Evolutionary conservation across 2,888 invertebrate genomes (phyloP), one percentile per base, ranked within the genome.

Genomic region (Aphrophora alni): DNA sequence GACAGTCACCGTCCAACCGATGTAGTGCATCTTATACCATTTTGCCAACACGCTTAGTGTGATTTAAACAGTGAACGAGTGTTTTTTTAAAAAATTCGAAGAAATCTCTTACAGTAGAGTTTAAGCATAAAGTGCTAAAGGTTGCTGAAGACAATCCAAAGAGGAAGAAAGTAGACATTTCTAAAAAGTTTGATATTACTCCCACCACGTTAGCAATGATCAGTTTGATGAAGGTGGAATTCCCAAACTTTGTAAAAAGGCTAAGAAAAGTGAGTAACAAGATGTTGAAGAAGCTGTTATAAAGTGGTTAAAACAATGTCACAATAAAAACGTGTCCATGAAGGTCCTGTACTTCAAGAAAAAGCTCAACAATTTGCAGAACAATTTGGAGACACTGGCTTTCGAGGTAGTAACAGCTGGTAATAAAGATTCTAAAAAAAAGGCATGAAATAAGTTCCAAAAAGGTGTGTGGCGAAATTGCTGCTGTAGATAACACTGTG

Each of bases 401-500:
- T 44, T 44, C 14, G 17, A 44, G 2, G 2, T 3, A 44, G 44
- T 44, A 33, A 33, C 10, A 2, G 44, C 12, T 44, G 44, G 44
- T 44, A 8, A 14, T 44, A 44, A 8, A 17, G 1, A 44, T 44
- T 44, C 14, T 14, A 83, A 82, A 83, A 76, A 83, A 81, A 69
- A 83, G 70, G 80, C 82, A 12, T 33, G 33, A 33, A 33, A 38
- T 85, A 81, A 81, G 81, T 82, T 84, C 84, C 77, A 77, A 80
- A 83, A 84, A 84, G 83, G 79, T 84, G n/a, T 83, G 83, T 73
- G 83, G 83, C 80, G 83, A 85, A 84, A 84, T 83, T 78, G 77
- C 69, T 44, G 38, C 33, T 26, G 80, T 82, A 33, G 25, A 74
- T 28, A 71, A 74, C 27, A 72, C 70, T 68, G 68, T 82, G 33